Conservation (phyloP, 2,888 invertebrate genomes). For the Amphipyra berbera region DNA sequence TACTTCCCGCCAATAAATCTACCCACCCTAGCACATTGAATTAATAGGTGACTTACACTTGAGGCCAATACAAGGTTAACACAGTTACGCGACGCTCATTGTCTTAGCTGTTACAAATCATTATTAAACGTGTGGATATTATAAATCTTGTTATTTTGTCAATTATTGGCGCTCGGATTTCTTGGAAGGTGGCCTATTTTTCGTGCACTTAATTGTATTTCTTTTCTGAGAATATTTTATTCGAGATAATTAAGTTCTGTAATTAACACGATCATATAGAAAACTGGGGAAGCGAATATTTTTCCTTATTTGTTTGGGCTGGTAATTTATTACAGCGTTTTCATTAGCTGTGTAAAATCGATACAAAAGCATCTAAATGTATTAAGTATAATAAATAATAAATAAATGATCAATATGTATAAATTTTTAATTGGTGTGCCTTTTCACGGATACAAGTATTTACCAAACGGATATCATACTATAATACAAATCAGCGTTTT, state of each 20-base stretch:
- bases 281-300: too few relatives aligned
- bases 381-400: too few relatives aligned
- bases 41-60: constrained; percentile 57
- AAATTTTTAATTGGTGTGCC: too few relatives aligned
- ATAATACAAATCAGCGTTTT: too few relatives aligned
- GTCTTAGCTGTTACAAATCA: constrained; percentile 37
- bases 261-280: not conserved
- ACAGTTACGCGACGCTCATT: constrained; percentile 36
- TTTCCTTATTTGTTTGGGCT: too few relatives aligned
- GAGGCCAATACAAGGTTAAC: constrained; percentile 56
- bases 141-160: constrained; percentile 37
- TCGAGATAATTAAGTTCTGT: not conserved
- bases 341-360: too few relatives aligned
- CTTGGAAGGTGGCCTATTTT: not conserved
- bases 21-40: constrained; percentile 51
- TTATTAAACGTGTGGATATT: constrained; percentile 40
- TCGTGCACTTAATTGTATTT: constrained; percentile 2
- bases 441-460: too few relatives aligned
- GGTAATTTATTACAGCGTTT: too few relatives aligned
- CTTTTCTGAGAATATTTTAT: not conserved
- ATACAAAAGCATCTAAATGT: too few relatives aligned
- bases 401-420: too few relatives aligned
- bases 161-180: constrained; percentile 3
- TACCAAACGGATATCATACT: too few relatives aligned
- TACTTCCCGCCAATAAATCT: constrained; percentile 55